Percentiles rank a stretch among this genome's conserved stretches.
Evolutionary conservation across 2,888 invertebrate species (phyloP).

Genomic region (Pollenia griseotomentosa): DNA sequence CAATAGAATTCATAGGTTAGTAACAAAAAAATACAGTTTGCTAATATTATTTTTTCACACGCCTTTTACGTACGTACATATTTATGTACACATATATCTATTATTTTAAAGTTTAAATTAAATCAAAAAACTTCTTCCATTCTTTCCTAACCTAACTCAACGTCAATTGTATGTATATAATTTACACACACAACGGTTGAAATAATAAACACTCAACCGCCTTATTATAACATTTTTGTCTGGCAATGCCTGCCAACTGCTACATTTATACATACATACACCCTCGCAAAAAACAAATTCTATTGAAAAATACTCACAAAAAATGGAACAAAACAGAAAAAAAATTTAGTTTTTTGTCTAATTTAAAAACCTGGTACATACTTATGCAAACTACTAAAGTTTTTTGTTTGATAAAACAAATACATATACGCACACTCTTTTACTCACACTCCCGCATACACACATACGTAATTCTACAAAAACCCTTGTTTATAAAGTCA

Average conservation of each 20-base stretch:
- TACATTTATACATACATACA: not conserved
- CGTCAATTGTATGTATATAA: conserved; percentile 23
- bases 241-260: conserved; percentile 24
- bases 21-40: not conserved
- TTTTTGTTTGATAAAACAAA: not conserved
- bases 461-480: not conserved
- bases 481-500: not conserved
- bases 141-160: conserved; percentile 65
- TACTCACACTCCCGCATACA: not conserved
- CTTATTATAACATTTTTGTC: not conserved
- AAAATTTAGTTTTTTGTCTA: too few species aligned
- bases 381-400: not conserved
- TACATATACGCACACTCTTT: conserved; percentile 3
- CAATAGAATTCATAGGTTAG: too few species aligned
- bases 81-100: not conserved
- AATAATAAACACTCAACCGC: not conserved
- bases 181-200: not conserved
- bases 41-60: not conserved
- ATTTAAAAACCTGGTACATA: conserved; percentile 9
- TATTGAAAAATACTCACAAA: too few species aligned
- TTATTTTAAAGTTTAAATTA: conserved; percentile 34
- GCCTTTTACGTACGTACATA: not conserved
- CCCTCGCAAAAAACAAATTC: not conserved
- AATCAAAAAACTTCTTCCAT: not conserved
- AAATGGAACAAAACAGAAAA: not conserved